Conservation (phyloP, 2,888 invertebrate species). For the Diogma glabrata region DNA sequence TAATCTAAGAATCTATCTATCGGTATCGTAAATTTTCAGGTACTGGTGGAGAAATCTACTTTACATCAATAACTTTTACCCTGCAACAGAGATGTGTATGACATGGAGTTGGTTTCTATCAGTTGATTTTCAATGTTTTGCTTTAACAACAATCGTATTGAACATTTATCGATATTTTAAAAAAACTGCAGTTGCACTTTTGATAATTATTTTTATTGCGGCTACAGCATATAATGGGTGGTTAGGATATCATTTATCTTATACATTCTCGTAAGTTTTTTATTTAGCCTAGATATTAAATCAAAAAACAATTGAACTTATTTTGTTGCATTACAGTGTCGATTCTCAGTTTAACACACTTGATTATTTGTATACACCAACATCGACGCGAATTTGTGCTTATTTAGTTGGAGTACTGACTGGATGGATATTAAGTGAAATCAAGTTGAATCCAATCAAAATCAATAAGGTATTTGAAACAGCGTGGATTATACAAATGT, state of each 20-base stretch:
- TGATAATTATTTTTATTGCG: conserved; percentile 26
- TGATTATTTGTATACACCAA: conserved; percentile 29
- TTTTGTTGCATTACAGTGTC: no score
- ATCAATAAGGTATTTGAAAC: no score
- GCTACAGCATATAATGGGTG: conserved; percentile 31
- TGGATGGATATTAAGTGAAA: conserved; percentile 30
- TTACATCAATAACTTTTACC: conserved; percentile 27
- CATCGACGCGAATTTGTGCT: conserved; percentile 32
- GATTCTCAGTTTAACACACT: conserved; percentile 17
- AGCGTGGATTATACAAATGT: no score
- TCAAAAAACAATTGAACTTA: not conserved
- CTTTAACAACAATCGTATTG: conserved; percentile 16
- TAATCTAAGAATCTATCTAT: no score
- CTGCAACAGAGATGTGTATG: conserved; percentile 20
- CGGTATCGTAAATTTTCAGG: no score
- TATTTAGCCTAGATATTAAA: not conserved
- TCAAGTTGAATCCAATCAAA: no score
- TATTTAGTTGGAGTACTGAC: conserved; percentile 33
- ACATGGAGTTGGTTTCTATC: conserved; percentile 21
- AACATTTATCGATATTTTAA: conserved; percentile 22
- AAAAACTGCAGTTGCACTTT: conserved; percentile 26
- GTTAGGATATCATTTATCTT: conserved; percentile 31
- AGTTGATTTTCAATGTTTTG: conserved; percentile 20
- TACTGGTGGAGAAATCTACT: conserved; percentile 44
- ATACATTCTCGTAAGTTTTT: conserved; percentile 37